Evolutionary conservation across 2,113 vertebrate genomes (phyloP), one percentile per base, ranked within the genome.

Genomic region (Mobula birostris): DNA sequence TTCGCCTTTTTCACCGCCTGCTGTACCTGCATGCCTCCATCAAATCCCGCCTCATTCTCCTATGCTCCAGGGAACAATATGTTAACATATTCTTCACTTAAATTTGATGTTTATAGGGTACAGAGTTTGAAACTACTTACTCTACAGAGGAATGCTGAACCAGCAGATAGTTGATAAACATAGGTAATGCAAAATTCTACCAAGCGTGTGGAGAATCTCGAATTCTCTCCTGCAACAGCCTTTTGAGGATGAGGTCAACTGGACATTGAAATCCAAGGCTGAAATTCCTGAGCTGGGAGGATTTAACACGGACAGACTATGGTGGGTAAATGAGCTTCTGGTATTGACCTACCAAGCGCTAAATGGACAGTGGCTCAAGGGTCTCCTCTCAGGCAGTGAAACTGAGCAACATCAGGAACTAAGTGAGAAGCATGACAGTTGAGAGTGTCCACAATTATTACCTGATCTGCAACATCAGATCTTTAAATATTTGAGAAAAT

Each of bases 401-500:
- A 11, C n/a, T 6, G 6, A 48, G 40, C n/a, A 90, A 90, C 29
- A 19, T 12, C 66, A 7, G 68, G 5, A 14, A 32, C 29, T 32
- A 72, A 80, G 94, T 63, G 48, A 48, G 48, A 48, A 2, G 1
- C 48, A 48, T 48, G 48, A 48, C 48, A 79, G 56, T 68, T 32
- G 32, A 92, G 40, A 88, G 56, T 32, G 94, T 40, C 94, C 74
- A 92, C 94, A 94, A 88, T 94, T 79, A 79, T 40, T 32, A 56
- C 58, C 87, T 94, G 80, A 94, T 93, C 88, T 76, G 36, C 61
- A 17, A 32, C 76, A 80, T 93, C 88, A 66, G 58, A 70, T 78
- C 72, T 68, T 94, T 77, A 79, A 80, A 93, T 94, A 92, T 93
- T 80, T 94, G 88, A 94, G 88, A 93, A 94, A 93, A 80, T 91